phyloP scores from a whole-genome alignment of 2,797 vertebrate species.

The Cirrhinus mrigala region DNA sequence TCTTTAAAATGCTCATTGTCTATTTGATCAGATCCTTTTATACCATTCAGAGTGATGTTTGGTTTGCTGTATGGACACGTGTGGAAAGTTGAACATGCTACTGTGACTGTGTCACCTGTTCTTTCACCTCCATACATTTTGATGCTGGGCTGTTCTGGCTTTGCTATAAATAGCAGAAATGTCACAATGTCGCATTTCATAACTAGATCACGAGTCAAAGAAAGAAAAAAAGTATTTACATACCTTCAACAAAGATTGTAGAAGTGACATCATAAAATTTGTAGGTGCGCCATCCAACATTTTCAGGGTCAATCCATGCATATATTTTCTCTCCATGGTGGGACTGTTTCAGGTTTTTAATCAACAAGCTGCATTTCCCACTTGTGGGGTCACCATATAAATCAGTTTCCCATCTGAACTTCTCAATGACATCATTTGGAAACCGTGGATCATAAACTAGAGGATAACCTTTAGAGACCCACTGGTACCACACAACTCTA shows the following conservation, averaged over 20 bases:
- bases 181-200: conserved; percentile 44
- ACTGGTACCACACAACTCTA: neutral
- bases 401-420: conserved; percentile 49
- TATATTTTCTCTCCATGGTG: conserved; percentile 47
- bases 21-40: conserved; percentile 6
- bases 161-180: neutral
- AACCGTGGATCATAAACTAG: neutral
- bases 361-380: conserved; percentile 52
- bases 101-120: neutral
- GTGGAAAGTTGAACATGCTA: conserved; percentile 27
- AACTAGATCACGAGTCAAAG: neutral
- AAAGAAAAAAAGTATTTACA: neutral
- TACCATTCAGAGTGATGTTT: conserved; percentile 21
- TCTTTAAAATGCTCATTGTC: accelerated
- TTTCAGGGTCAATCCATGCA: too few species aligned
- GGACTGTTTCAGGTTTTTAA: neutral
- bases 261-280: too few species aligned
- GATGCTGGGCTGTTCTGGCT: neutral
- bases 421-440: accelerated
- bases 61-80: conserved; percentile 41
- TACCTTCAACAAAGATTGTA: too few species aligned
- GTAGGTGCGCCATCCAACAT: too few species aligned
- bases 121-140: neutral
- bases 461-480: neutral
- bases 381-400: accelerated